Evolutionary conservation across 2,888 invertebrate genomes (phyloP).

Genomic region (Oxycera nigricornis): DNA sequence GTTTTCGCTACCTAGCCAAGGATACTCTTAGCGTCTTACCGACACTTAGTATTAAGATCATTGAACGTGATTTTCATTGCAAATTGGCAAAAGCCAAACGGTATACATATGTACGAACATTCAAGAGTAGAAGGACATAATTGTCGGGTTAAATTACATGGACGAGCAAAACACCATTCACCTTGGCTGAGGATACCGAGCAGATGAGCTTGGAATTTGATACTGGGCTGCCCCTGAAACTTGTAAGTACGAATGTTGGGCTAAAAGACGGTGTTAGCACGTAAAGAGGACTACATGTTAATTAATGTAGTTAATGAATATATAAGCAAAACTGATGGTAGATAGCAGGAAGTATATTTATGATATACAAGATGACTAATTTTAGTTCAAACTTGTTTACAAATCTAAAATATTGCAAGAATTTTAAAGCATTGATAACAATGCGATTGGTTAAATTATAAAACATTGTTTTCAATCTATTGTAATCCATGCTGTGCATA

Average conservation of each 20-base stretch:
- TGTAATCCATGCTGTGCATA: no score
- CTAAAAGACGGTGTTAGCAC: constrained; percentile 21
- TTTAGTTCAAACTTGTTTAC: no score
- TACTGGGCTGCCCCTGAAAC: not conserved
- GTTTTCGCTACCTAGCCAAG: not conserved
- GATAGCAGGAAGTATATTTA: no score
- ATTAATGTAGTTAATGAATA: constrained; percentile 37
- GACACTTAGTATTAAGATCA: constrained; percentile 25
- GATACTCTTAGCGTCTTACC: constrained; percentile 15
- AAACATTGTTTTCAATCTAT: no score
- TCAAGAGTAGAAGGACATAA: constrained; percentile 19
- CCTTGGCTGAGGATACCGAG: not conserved
- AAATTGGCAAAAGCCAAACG: constrained; percentile 12
- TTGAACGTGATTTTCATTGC: constrained; percentile 40
- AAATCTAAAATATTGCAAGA: no score
- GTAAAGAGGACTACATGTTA: constrained; percentile 36
- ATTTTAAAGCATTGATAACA: no score
- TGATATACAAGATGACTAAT: no score
- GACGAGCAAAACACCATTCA: not conserved
- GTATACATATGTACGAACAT: not conserved
- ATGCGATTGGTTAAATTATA: no score
- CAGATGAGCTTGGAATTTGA: not conserved
- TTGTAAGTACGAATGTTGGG: constrained; percentile 31
- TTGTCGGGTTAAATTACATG: constrained; percentile 8
- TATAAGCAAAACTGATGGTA: constrained; percentile 19